Evolutionary conservation across 2,113 vertebrate genomes (phyloP).

Genomic region (Paramisgurnus dabryanus): DNA sequence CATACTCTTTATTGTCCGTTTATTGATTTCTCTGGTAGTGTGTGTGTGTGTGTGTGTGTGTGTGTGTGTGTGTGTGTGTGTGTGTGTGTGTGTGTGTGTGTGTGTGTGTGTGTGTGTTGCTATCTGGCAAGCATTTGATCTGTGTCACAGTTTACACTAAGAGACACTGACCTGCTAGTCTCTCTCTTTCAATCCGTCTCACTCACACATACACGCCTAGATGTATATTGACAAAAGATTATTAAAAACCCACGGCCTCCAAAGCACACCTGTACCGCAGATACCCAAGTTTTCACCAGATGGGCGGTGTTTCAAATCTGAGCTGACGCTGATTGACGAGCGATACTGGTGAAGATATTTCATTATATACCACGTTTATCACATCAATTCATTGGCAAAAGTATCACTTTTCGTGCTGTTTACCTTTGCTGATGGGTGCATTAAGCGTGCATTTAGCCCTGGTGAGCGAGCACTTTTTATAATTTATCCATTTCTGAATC

Average conservation of each 20-base stretch:
- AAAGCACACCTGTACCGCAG: constrained; percentile 1
- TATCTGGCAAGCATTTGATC: constrained; percentile 52
- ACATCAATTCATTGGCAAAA: not conserved
- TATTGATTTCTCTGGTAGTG: constrained; percentile 66
- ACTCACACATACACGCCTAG: not conserved
- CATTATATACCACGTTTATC: not conserved
- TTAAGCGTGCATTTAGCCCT: not conserved
- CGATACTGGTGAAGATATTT: not conserved
- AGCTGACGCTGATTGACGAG: not conserved
- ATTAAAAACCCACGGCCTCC: not conserved
- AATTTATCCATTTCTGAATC: not conserved
- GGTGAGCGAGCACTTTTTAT: not conserved
- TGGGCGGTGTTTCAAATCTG: not conserved
- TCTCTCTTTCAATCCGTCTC: not conserved
- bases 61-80: constrained; percentile 36
- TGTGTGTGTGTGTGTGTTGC: constrained; percentile 40
- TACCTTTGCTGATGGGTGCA: not conserved
- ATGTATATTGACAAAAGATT: constrained; percentile 19
- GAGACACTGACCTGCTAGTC: not conserved
- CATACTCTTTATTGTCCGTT: constrained; percentile 53
- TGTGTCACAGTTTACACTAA: constrained; percentile 52
- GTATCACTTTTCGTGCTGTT: not conserved
- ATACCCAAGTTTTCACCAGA: not conserved
- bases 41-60: constrained; percentile 27
- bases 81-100: constrained; percentile 36